phyloP scores from a whole-genome alignment of 2,888 invertebrate species.

The Chouioia cunea region DNA sequence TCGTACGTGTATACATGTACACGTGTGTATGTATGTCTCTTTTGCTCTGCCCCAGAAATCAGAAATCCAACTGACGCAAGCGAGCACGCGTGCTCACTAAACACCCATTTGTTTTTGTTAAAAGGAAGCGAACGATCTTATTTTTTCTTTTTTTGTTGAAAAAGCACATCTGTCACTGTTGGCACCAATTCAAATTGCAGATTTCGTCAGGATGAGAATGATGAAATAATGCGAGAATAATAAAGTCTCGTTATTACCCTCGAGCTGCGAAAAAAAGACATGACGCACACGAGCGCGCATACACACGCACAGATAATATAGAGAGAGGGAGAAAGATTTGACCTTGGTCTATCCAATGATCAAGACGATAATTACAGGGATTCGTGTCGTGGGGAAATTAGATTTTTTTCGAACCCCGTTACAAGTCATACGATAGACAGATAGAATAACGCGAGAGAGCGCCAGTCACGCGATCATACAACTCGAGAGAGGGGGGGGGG shows the following conservation, averaged over 20 bases:
- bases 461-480: constrained; percentile 20
- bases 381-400: constrained; percentile 20
- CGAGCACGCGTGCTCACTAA: constrained; percentile 4
- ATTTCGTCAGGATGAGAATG: constrained; percentile 28
- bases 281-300: no score
- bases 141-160: constrained; percentile 2
- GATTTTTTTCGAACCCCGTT: constrained; percentile 17
- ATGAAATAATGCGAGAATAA: neutral
- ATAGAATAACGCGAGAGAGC: neutral
- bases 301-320: no score
- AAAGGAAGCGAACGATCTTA: neutral
- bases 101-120: neutral
- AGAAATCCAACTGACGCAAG: no score
- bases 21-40: no score
- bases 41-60: no score
- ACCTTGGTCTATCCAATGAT: neutral
- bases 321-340: neutral
- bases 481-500: neutral
- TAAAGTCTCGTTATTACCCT: constrained; percentile 1
- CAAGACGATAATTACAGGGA: constrained; percentile 8
- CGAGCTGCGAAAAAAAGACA: neutral
- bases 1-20: no score
- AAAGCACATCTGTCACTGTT: no score
- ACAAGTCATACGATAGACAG: constrained; percentile 3
- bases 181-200: neutral